phyloP scores from a whole-genome alignment of 2,888 invertebrate genomes.

The Euplagia quadripunctaria region DNA sequence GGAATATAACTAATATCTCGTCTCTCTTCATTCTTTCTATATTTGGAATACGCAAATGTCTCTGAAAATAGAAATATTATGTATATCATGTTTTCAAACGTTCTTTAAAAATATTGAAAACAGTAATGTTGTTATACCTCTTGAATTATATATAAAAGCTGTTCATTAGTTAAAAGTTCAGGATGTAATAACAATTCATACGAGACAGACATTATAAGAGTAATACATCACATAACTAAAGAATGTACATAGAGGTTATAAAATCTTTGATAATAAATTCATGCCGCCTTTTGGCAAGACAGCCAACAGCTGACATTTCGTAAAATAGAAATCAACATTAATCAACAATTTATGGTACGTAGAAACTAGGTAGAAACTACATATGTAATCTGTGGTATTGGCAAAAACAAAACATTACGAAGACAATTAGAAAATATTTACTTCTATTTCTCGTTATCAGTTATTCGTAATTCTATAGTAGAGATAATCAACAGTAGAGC shows the following conservation, averaged over 20 bases:
- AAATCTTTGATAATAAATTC: conserved; percentile 19
- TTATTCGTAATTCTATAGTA: background rate
- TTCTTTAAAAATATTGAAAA: conserved; percentile 26
- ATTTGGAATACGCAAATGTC: conserved; percentile 71
- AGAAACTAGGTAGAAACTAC: too few relatives aligned
- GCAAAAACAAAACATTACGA: background rate
- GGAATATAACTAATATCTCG: conserved; percentile 77
- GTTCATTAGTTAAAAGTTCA: conserved; percentile 78
- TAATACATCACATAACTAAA: conserved; percentile 40
- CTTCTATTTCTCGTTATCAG: background rate
- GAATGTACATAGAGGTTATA: conserved; percentile 21
- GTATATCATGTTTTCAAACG: conserved; percentile 16
- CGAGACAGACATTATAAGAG: conserved; percentile 68
- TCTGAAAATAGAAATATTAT: conserved; percentile 62
- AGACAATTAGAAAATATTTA: background rate
- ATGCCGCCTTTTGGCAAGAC: conserved; percentile 6
- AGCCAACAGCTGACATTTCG: conserved; percentile 12
- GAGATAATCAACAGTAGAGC: too few relatives aligned
- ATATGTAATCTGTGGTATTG: background rate
- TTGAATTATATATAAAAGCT: conserved; percentile 73
- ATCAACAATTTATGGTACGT: too few relatives aligned
- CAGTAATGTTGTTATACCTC: conserved; percentile 65
- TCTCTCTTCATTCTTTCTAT: conserved; percentile 69
- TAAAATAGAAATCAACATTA: background rate
- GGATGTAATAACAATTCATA: conserved; percentile 82